Evolutionary conservation across 2,888 invertebrate genomes (phyloP).

Genomic region (Troides oblongomaculatus): DNA sequence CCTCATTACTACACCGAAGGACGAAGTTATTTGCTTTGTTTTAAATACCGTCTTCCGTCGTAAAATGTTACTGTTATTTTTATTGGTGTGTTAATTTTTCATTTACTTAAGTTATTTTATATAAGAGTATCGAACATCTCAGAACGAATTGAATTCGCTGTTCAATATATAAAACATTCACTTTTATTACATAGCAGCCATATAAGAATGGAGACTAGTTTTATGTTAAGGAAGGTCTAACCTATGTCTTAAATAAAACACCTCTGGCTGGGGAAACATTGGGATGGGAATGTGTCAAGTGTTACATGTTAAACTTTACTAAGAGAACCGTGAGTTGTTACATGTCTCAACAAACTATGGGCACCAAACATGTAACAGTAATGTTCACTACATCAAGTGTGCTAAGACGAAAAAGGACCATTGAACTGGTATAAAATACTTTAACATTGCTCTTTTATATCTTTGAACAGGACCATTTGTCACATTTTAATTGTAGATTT

Average conservation of each 20-base stretch:
- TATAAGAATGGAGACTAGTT: slow-evolving; percentile 4
- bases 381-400: too few species aligned
- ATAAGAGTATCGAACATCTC: neutral
- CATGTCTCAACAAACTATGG: neutral
- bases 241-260: neutral
- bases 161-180: neutral
- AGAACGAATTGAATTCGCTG: neutral
- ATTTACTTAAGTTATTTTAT: neutral
- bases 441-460: too few species aligned
- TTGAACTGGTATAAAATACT: too few species aligned
- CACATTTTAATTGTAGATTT: too few species aligned
- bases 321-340: neutral
- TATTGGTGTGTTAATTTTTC: too few species aligned
- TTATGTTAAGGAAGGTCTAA: slow-evolving; percentile 5
- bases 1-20: too few species aligned
- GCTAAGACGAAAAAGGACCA: too few species aligned
- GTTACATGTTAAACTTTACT: slow-evolving; percentile 3
- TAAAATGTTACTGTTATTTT: too few species aligned
- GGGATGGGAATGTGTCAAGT: slow-evolving; percentile 21
- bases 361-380: neutral
- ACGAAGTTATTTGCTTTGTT: too few species aligned
- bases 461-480: too few species aligned
- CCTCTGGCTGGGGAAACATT: slow-evolving; percentile 19
- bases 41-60: too few species aligned
- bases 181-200: neutral